These are phyloP conservation scores for Peromyscus leucopus DNA, from an alignment of 2,113 vertebrate genomes.

Conservation along the genomic window DNA sequence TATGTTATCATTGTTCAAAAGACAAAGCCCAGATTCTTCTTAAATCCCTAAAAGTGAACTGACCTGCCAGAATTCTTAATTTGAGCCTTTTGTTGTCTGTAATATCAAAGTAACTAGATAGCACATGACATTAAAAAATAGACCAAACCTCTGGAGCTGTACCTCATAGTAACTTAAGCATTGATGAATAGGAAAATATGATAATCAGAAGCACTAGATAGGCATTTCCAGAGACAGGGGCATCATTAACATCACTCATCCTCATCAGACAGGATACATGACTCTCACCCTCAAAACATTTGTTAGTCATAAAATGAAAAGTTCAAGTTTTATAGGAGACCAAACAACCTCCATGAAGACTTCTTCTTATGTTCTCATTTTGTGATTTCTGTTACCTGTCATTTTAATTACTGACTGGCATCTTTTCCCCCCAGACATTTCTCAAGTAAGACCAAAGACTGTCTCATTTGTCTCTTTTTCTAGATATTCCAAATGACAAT, in stretches of 20 bases:
- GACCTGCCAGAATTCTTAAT: not conserved
- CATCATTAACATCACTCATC: not conserved
- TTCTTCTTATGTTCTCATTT: slow-evolving; percentile 42
- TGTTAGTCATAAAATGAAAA: slow-evolving; percentile 52
- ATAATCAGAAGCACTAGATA: slow-evolving; percentile 8
- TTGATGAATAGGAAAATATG: not conserved
- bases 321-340: slow-evolving; percentile 11
- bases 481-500: not conserved
- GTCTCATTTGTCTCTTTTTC: not conserved
- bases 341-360: slow-evolving; percentile 34
- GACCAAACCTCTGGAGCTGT: not conserved
- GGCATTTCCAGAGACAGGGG: not conserved
- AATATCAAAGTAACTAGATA: slow-evolving; percentile 42
- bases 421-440: not conserved
- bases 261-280: not conserved
- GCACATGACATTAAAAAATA: slow-evolving; percentile 32
- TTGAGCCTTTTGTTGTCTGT: slow-evolving; percentile 30
- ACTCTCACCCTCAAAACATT: slow-evolving; percentile 61
- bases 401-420: slow-evolving; percentile 3
- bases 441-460: slow-evolving; percentile 34
- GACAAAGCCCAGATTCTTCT: slow-evolving; percentile 26
- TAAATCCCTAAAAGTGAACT: slow-evolving; percentile 54
- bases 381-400: slow-evolving; percentile 40
- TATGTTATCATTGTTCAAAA: slow-evolving; percentile 58
- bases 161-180: slow-evolving; percentile 44